Evolutionary conservation across 2,888 invertebrate species (phyloP), one percentile per base, ranked within the genome.

Genomic region (Lymantria dispar): DNA sequence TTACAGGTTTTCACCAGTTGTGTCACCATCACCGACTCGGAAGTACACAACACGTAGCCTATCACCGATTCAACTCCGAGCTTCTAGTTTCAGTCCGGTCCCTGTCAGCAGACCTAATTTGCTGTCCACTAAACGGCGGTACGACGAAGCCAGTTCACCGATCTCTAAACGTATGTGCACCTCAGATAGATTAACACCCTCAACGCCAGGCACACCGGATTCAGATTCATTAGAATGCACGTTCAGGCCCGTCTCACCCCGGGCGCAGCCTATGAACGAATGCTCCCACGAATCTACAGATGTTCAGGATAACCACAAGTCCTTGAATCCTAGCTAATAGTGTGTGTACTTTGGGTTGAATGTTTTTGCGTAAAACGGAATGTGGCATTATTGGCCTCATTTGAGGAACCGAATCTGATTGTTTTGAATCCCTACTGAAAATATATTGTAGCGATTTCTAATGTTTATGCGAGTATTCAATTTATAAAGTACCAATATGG

Each of bases 21-120:
- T 95, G 38, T 96, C 96, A 8, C 97, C 97, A 15, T 97, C 97
- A 58, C 98, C 98, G 2, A 97, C 97, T 30, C 93, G 98, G 57
- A 96, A 96, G 46, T 96, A 95, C 83, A 94, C 96, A 56, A 95
- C 95, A 45, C 92, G 96, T 52, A 98, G 98, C 67, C 94, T 97
- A 69, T 98, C 97, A 59, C 98, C 98, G 12, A 97, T 98, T 67
- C 94, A 96, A 10, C 93, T 97, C 85, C 92, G 97, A 48, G 95
- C 96, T 12, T 95, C 95, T 45, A 93, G 94, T 56, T 87, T 96
- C 71, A 95, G 95, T 44, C 94, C 94, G 0, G 94, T 95, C 45
- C 94, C 94, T 0, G 94, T 94, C 14, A 87, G 92, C 58, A 83
- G 94, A 44, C 92, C 92, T 41, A 90, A 83, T 64, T 81, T 87